Evolutionary conservation across 2,888 invertebrate genomes (phyloP), one percentile per base, ranked within the genome.

Genomic region (Sarcophaga carnaria): DNA sequence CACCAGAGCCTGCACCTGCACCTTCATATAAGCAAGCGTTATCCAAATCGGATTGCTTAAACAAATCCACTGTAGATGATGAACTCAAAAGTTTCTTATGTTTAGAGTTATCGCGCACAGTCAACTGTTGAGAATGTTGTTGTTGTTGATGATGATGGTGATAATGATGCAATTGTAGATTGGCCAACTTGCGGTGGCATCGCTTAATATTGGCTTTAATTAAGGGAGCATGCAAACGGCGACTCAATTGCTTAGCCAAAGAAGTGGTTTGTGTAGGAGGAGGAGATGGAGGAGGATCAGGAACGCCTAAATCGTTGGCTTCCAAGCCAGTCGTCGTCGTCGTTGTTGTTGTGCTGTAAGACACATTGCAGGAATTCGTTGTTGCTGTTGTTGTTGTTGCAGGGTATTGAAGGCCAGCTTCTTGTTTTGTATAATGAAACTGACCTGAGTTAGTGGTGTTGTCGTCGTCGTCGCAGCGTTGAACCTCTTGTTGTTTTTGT

Each of bases 151-250:
- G 77, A 4, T 71, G 64, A 8, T 54, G 79, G 12, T 80, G 66
- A 54, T 77, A 72, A 25, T 88, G 83, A 5, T 86, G 83, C 78
- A 77, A 87, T 54, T 89, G 87, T 83, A 83, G 89, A 88, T 71
- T 89, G 77, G 80, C 88, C 84, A 81, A 90, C 90, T 90, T 89
- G 77, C 88, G 88, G 37, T 89, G 89, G 82, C 91, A 93, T 81
- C 90, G 92, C 78, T 89, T 90, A 5, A 92, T 74, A 74, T 88
- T 90, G 12, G 89, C 88, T 37, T 89, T 88, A 76, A 89, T 89
- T 64, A 91, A 66, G 3, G 90, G 90, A 12, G 89, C 89, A 17
- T 88, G 89, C 37, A 91, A 88, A 69, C 91, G 92, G 25, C 90
- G 90, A 6, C 92, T 90, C 83, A 93, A 88, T 27, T 87, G 76